Conservation (phyloP, 2,888 invertebrate species). For the Podabrus alpinus region DNA sequence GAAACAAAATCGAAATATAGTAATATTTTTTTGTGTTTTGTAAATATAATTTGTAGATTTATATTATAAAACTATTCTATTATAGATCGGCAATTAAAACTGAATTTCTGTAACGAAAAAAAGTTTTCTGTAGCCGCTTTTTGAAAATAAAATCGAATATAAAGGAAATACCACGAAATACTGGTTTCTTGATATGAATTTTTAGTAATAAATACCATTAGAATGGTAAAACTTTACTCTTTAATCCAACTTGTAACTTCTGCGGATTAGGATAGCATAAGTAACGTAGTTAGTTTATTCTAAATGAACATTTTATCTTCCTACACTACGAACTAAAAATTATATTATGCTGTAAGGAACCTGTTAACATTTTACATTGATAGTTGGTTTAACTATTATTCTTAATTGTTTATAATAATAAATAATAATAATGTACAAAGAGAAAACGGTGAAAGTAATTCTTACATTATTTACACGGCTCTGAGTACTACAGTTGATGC, state of each 20-base stretch:
- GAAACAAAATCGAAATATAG: background rate
- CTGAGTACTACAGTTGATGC: background rate
- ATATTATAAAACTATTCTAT: no score
- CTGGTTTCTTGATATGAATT: background rate
- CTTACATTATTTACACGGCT: background rate
- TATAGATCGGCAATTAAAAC: no score
- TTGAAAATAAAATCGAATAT: background rate
- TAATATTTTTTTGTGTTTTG: background rate
- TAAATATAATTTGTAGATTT: background rate
- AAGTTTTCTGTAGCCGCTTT: no score
- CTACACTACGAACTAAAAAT: background rate
- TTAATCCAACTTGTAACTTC: background rate
- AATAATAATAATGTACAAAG: background rate
- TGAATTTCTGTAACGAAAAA: no score
- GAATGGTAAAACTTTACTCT: background rate
- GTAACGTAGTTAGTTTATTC: background rate
- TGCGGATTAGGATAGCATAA: constrained; percentile 2
- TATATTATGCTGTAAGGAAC: background rate
- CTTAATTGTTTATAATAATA: background rate
- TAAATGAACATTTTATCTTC: background rate
- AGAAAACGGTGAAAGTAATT: background rate
- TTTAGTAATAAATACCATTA: background rate
- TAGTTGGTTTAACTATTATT: background rate
- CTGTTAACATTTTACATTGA: background rate
- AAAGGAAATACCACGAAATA: no score